Evolutionary conservation across 1,140 invertebrate species (phyloP).

Genomic region (Caenorhabditis remanei): DNA sequence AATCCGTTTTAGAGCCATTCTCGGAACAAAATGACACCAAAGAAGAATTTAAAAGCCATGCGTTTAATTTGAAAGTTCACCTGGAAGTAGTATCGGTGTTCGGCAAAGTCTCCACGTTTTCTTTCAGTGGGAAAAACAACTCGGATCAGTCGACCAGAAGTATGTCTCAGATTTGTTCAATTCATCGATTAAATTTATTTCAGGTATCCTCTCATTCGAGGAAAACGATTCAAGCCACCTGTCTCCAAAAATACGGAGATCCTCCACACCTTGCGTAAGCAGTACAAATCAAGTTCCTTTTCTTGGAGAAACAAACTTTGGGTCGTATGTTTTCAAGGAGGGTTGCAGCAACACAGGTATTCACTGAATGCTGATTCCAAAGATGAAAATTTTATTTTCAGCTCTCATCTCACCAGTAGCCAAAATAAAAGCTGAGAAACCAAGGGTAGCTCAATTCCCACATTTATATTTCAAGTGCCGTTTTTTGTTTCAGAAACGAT

Average conservation of each 20-base stretch:
- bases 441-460: neutral
- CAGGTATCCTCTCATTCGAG: neutral
- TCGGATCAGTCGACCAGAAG: neutral
- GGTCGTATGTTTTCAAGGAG: neutral
- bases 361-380: no score
- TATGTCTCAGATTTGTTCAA: neutral
- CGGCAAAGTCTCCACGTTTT: neutral
- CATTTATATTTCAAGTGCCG: neutral
- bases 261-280: neutral
- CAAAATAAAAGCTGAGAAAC: neutral
- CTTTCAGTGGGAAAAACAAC: neutral
- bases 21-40: neutral
- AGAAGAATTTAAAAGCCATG: neutral
- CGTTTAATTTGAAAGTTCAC: neutral
- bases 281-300: neutral
- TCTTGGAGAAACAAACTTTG: neutral
- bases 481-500: slow-evolving; percentile 19
- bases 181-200: neutral
- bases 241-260: slow-evolving; percentile 4
- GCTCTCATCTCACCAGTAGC: neutral
- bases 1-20: no score
- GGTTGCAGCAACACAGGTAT: no score
- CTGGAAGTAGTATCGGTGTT: neutral
- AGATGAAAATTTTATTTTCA: neutral
- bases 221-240: neutral